Percentiles rank a stretch among this genome's conserved stretches.
Conservation (phyloP, 2,113 vertebrate species). For the Lota lota region DNA sequence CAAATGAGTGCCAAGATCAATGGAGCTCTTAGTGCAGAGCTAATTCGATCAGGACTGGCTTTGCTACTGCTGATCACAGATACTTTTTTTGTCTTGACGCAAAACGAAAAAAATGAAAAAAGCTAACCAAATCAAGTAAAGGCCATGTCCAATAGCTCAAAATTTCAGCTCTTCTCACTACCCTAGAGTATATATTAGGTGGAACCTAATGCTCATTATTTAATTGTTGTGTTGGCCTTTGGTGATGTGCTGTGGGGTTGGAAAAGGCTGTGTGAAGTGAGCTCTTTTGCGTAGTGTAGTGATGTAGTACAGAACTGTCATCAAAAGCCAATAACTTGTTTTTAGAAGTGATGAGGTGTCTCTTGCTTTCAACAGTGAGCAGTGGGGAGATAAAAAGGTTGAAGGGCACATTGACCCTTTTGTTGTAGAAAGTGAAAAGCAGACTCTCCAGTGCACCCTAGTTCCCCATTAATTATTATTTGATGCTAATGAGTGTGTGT, state of each 20-base stretch:
- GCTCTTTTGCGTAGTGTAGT: constrained; percentile 62
- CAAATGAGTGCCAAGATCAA: constrained; percentile 75
- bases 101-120: constrained; percentile 39
- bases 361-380: constrained; percentile 38
- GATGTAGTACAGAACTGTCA: constrained; percentile 53
- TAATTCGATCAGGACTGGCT: constrained; percentile 68
- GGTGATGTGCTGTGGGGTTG: constrained; percentile 48
- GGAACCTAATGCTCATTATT: constrained; percentile 68
- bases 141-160: constrained; percentile 34
- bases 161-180: constrained; percentile 50
- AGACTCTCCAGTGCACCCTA: constrained; percentile 51
- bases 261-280: constrained; percentile 51
- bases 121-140: constrained; percentile 53
- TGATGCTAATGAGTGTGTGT: constrained; percentile 57
- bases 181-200: constrained; percentile 55
- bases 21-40: constrained; percentile 71
- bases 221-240: constrained; percentile 53
- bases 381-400: constrained; percentile 40
- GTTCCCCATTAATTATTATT: constrained; percentile 69
- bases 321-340: constrained; percentile 58
- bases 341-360: constrained; percentile 52
- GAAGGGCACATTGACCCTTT: constrained; percentile 65
- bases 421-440: constrained; percentile 58
- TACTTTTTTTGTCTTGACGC: constrained; percentile 35
- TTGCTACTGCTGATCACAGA: constrained; percentile 66